Conservation (phyloP, 1,140 invertebrate species). For the Brachionus paranguensis region DNA sequence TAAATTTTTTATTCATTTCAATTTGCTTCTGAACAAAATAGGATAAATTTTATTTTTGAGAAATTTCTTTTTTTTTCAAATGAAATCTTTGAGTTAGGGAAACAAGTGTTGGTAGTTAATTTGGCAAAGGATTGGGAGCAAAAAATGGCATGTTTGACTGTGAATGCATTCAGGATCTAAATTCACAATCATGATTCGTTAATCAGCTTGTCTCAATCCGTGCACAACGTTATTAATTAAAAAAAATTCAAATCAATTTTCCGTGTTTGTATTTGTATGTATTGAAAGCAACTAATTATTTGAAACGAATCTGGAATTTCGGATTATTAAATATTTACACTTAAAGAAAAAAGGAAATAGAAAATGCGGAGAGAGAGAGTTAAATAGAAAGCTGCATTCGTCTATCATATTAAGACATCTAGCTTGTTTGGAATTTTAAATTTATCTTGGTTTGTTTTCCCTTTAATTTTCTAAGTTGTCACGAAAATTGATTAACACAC, state of each 20-base stretch:
- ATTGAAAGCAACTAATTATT: neutral
- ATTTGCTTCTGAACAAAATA: too few relatives aligned
- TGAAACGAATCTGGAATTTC: constrained; percentile 26
- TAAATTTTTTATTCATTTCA: neutral
- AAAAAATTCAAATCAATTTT: constrained; percentile 24
- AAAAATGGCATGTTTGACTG: neutral
- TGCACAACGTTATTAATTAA: neutral
- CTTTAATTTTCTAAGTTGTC: constrained; percentile 10
- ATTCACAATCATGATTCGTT: neutral
- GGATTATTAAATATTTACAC: constrained; percentile 34
- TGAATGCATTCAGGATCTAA: neutral
- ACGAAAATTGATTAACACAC: constrained; percentile 29
- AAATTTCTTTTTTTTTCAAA: too few relatives aligned
- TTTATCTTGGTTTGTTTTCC: neutral
- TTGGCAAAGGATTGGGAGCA: neutral
- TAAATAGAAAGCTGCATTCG: neutral
- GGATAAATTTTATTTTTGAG: too few relatives aligned
- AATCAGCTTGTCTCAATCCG: neutral
- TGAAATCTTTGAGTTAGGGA: neutral
- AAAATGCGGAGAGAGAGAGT: neutral
- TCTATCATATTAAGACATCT: neutral
- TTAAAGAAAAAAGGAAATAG: neutral
- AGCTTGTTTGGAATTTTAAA: neutral
- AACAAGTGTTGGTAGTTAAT: neutral
- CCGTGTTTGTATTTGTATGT: constrained; percentile 29